These are phyloP conservation scores for Noctuana brunneofusca DNA, from an alignment of 2,888 invertebrate genomes.

Conservation along the genomic window DNA sequence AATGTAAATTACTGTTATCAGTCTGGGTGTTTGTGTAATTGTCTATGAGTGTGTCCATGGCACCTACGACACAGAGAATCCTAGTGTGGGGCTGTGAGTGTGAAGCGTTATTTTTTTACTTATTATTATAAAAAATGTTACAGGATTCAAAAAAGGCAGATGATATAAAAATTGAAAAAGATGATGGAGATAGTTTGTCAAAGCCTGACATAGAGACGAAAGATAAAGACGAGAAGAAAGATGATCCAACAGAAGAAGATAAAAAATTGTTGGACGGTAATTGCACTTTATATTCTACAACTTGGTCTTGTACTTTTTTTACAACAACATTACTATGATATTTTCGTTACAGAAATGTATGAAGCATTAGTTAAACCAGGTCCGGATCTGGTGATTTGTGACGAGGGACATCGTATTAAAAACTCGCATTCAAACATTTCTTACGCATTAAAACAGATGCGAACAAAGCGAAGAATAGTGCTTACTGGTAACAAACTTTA, in stretches of 20 bases:
- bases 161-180: slow-evolving; percentile 60
- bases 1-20: no score
- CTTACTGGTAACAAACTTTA: slow-evolving; percentile 86
- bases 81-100: no score
- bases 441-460: slow-evolving; percentile 96
- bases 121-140: background rate
- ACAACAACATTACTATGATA: no score
- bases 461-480: slow-evolving; percentile 96
- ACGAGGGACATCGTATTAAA: slow-evolving; percentile 98
- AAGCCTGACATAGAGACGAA: slow-evolving; percentile 79
- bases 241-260: slow-evolving; percentile 81
- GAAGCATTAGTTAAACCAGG: slow-evolving; percentile 94
- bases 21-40: no score
- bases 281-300: no score
- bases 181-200: slow-evolving; percentile 64
- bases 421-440: slow-evolving; percentile 99
- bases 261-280: slow-evolving; percentile 90
- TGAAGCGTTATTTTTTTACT: background rate
- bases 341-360: slow-evolving; percentile 86
- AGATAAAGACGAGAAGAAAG: slow-evolving; percentile 67
- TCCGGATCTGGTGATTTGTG: slow-evolving; percentile 96
- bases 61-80: no score
- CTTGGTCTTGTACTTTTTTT: no score
- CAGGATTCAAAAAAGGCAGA: slow-evolving; percentile 65
- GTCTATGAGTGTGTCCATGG: no score